These are phyloP conservation scores for Hedya salicella DNA, from an alignment of 2,888 invertebrate genomes.

Conservation along the genomic window DNA sequence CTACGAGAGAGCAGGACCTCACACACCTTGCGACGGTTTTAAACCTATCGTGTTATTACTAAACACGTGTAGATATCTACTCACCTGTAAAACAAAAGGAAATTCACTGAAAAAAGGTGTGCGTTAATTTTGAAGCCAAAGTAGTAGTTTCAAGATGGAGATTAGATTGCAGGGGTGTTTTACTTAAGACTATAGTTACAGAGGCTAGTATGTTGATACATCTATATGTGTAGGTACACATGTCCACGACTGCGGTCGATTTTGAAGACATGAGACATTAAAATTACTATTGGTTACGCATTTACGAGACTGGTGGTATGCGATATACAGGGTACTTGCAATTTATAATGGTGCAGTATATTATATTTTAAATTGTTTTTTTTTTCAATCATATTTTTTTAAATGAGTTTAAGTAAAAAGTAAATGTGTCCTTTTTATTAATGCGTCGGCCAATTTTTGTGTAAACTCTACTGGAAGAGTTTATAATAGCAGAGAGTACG, in stretches of 20 bases:
- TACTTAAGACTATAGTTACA: neutral
- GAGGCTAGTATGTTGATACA: neutral
- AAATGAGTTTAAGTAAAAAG: too few species aligned
- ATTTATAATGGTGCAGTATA: neutral
- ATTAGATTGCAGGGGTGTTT: too few species aligned
- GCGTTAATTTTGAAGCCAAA: neutral
- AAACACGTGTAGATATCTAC: constrained; percentile 16
- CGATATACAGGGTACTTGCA: constrained; percentile 16
- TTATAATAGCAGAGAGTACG: too few species aligned
- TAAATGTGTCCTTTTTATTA: neutral
- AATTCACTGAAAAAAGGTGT: neutral
- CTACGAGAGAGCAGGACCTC: constrained; percentile 30
- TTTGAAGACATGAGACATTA: constrained; percentile 37
- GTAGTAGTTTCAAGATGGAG: neutral
- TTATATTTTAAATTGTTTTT: neutral
- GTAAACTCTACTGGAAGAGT: too few species aligned
- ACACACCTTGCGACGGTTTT: constrained; percentile 41
- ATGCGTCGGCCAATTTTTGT: too few species aligned
- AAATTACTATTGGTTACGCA: constrained; percentile 38
- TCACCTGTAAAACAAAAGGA: constrained; percentile 10
- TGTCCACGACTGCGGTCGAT: constrained; percentile 33
- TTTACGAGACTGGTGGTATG: constrained; percentile 30
- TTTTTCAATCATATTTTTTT: neutral
- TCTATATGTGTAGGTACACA: neutral
- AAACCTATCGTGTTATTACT: constrained; percentile 25